Percentiles rank a stretch among this genome's conserved stretches.
Conservation (phyloP, 2,888 invertebrate genomes). For the Piscicola geometra region DNA sequence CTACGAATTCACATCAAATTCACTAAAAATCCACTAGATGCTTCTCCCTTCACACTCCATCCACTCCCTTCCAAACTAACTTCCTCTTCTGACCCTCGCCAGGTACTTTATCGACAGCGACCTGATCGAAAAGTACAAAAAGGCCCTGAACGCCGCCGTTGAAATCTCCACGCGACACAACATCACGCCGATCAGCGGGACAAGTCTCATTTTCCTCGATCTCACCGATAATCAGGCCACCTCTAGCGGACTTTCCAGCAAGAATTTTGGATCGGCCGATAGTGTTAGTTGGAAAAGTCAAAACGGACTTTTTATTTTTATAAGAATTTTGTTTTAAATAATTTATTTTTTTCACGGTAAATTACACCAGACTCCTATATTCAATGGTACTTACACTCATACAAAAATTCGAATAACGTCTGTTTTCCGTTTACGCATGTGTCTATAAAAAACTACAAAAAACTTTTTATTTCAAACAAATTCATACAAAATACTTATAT, state of each 20-base stretch:
- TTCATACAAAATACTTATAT: too few relatives aligned
- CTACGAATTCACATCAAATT: too few relatives aligned
- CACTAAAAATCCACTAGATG: too few relatives aligned
- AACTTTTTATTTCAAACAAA: too few relatives aligned
- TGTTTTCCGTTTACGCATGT: too few relatives aligned
- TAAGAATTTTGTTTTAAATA: too few relatives aligned
- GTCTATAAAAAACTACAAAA: too few relatives aligned
- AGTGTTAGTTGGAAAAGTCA: conserved; percentile 49
- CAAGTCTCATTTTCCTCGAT: conserved; percentile 55
- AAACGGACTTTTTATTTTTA: too few relatives aligned
- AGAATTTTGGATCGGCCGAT: conserved; percentile 53
- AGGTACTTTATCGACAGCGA: conserved; percentile 41
- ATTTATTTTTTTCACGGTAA: too few relatives aligned
- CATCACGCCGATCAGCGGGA: conserved; percentile 56
- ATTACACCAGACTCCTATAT: too few relatives aligned
- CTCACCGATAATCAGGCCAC: conserved; percentile 45
- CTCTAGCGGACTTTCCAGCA: conserved; percentile 49
- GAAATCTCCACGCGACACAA: conserved; percentile 57
- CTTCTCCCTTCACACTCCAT: background rate
- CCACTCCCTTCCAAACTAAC: background rate
- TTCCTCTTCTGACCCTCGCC: background rate
- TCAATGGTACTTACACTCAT: too few relatives aligned
- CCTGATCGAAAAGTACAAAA: conserved; percentile 49
- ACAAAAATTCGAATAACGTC: too few relatives aligned
- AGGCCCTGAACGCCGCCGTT: conserved; percentile 56